Evolutionary conservation across 2,888 invertebrate genomes (phyloP).

Genomic region (Elysia crispata): DNA sequence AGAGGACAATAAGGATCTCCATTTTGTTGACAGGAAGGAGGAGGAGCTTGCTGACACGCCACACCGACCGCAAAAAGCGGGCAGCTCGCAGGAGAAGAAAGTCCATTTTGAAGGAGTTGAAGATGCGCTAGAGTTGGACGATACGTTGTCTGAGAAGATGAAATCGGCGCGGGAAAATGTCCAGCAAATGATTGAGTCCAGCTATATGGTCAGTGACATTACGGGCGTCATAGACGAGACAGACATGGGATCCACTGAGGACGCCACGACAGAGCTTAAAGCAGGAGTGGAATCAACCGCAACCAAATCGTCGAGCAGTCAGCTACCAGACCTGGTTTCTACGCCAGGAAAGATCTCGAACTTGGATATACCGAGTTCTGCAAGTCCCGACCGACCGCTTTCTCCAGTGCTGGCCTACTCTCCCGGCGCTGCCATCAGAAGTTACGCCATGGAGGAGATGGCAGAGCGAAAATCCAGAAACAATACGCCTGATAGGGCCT

Average conservation of each 20-base stretch:
- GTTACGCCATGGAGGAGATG: slow-evolving; percentile 52
- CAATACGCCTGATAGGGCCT: slow-evolving; percentile 21
- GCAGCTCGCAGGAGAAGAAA: slow-evolving; percentile 30
- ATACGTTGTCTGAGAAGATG: slow-evolving; percentile 11
- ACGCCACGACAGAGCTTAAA: not conserved
- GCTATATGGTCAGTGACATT: slow-evolving; percentile 46
- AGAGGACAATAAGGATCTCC: not conserved
- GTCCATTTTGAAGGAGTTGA: slow-evolving; percentile 21
- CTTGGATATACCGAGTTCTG: not conserved
- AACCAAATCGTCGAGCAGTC: not conserved
- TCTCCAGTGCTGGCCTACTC: slow-evolving; percentile 46
- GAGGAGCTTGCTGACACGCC: slow-evolving; percentile 26
- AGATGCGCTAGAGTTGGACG: not conserved
- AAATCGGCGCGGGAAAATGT: slow-evolving; percentile 42
- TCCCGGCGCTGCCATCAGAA: slow-evolving; percentile 52
- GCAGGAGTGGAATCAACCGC: not conserved
- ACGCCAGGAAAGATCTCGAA: not conserved
- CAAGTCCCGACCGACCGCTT: slow-evolving; percentile 17
- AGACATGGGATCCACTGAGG: not conserved
- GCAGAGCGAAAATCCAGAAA: slow-evolving; percentile 40
- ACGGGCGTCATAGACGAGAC: slow-evolving; percentile 37
- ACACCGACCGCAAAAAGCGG: not conserved
- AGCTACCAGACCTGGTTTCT: not conserved
- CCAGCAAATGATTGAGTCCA: slow-evolving; percentile 43
- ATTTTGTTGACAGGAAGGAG: slow-evolving; percentile 31